Conservation (phyloP, 2,888 invertebrate species). For the Apantesis nais region DNA sequence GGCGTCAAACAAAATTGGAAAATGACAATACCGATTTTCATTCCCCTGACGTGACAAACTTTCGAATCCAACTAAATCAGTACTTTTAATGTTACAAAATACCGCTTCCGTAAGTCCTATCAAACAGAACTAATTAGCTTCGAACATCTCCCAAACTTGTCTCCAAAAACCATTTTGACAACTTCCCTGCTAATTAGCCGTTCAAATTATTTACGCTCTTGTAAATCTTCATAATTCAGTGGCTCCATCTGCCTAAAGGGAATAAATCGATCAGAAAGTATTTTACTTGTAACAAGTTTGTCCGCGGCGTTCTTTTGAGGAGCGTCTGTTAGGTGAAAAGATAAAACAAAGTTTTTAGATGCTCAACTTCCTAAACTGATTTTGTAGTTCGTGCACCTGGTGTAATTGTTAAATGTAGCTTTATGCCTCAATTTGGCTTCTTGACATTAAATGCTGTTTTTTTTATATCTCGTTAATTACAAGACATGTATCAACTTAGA, state of each 20-base stretch:
- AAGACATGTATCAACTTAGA: no score
- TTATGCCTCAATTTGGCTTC: background rate
- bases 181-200: conserved; percentile 30
- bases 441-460: background rate
- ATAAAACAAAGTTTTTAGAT: conserved; percentile 16
- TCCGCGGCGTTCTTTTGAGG: conserved; percentile 10
- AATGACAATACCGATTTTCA: background rate
- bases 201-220: conserved; percentile 24
- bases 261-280: conserved; percentile 36
- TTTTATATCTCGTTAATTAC: background rate
- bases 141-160: conserved; percentile 16
- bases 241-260: conserved; percentile 5
- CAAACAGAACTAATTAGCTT: conserved; percentile 5
- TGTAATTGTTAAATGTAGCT: conserved; percentile 5
- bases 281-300: conserved; percentile 34
- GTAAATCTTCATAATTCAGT: conserved; percentile 26
- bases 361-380: conserved; percentile 11
- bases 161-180: conserved; percentile 27
- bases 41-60: no score
- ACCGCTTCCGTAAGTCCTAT: background rate
- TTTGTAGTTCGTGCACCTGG: conserved; percentile 14
- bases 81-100: background rate
- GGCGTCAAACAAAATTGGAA: no score
- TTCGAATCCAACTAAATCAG: conserved; percentile 1
- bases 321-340: conserved; percentile 12